phyloP scores from a whole-genome alignment of 1,140 invertebrate species.

The Drosophila athabasca region DNA sequence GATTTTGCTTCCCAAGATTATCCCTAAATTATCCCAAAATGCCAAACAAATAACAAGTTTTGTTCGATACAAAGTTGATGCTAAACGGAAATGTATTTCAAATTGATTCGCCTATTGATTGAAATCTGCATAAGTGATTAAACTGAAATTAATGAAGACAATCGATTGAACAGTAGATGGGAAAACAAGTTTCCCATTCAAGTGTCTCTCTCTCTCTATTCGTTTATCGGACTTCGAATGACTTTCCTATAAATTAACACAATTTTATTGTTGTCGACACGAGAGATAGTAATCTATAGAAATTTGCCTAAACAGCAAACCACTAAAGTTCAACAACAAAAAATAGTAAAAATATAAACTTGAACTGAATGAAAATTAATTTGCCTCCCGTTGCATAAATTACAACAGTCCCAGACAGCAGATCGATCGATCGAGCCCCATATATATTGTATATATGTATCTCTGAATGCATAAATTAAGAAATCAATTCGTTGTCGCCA shows the following conservation, averaged over 20 bases:
- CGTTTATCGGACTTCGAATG: slow-evolving; percentile 5
- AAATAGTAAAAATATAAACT: slow-evolving; percentile 34
- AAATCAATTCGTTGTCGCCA: slow-evolving; percentile 49
- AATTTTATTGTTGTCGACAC: slow-evolving; percentile 80
- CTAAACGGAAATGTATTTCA: slow-evolving; percentile 71
- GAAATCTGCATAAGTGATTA: slow-evolving; percentile 79
- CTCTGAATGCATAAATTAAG: slow-evolving; percentile 47
- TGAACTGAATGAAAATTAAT: slow-evolving; percentile 71
- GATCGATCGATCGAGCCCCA: slow-evolving; percentile 29
- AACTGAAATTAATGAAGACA: slow-evolving; percentile 75
- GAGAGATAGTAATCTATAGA: slow-evolving; percentile 74
- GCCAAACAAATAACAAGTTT: slow-evolving; percentile 29
- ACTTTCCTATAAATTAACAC: slow-evolving; percentile 79
- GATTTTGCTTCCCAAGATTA: neutral
- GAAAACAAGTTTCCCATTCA: slow-evolving; percentile 66
- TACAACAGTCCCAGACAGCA: slow-evolving; percentile 29
- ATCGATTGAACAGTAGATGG: slow-evolving; percentile 43
- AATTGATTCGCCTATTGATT: slow-evolving; percentile 43
- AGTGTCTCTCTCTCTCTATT: slow-evolving; percentile 16
- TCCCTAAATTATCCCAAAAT: slow-evolving; percentile 19
- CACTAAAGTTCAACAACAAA: slow-evolving; percentile 53
- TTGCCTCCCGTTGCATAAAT: slow-evolving; percentile 67
- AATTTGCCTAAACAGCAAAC: slow-evolving; percentile 77
- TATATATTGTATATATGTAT: slow-evolving; percentile 5
- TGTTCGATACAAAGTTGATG: slow-evolving; percentile 30